A percentile compares a stretch with the other conserved stretches of the same genome.
phyloP scores from a whole-genome alignment of 2,888 invertebrate species.

The Cyrtodaria siliqua region DNA sequence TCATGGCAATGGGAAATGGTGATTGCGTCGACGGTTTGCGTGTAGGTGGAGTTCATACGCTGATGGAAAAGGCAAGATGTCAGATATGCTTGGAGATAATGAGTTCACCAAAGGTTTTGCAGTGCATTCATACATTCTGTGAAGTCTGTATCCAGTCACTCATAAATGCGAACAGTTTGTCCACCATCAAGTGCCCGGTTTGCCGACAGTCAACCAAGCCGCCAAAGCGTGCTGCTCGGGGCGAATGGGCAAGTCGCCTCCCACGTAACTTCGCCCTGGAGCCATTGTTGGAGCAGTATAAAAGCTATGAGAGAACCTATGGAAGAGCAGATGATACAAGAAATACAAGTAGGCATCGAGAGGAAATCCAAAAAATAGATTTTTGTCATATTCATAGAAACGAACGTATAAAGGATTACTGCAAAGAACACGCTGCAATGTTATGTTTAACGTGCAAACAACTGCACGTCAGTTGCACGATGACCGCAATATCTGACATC shows the following conservation, averaged over 20 bases:
- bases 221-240: background rate
- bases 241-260: background rate
- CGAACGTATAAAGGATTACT: background rate
- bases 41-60: too few relatives aligned
- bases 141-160: constrained; percentile 9
- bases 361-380: background rate
- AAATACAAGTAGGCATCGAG: too few relatives aligned
- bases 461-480: background rate
- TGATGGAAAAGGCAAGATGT: too few relatives aligned
- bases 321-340: too few relatives aligned
- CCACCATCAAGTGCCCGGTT: too few relatives aligned
- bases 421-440: background rate
- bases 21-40: too few relatives aligned
- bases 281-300: background rate
- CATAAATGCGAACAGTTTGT: background rate
- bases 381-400: background rate
- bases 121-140: constrained; percentile 15
- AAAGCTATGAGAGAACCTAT: too few relatives aligned
- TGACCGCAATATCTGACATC: too few relatives aligned
- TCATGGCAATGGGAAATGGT: too few relatives aligned
- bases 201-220: too few relatives aligned
- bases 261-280: constrained; percentile 9
- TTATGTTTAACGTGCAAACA: constrained; percentile 2
- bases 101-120: background rate
- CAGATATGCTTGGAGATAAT: constrained; percentile 6